Conservation (phyloP, 2,888 invertebrate species). For the Leucania comma region DNA sequence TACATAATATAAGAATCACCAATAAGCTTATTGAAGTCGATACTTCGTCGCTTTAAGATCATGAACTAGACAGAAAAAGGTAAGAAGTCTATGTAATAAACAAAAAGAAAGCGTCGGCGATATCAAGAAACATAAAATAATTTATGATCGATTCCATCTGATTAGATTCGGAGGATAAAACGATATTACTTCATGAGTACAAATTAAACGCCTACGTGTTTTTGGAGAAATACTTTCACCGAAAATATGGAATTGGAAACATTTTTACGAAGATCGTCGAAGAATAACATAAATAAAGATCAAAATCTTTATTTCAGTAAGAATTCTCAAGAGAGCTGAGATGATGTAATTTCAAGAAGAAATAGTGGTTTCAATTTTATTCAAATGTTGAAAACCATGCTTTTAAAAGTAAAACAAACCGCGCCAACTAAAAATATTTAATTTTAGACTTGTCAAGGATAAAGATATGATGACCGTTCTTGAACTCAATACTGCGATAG, state of each 20-base stretch:
- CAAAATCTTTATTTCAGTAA: conserved; percentile 3
- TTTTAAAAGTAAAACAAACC: conserved; percentile 10
- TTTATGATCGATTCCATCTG: conserved; percentile 57
- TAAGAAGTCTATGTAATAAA: conserved; percentile 54
- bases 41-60: conserved; percentile 25
- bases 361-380: not conserved
- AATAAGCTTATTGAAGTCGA: conserved; percentile 8
- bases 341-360: conserved; percentile 21
- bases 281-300: conserved; percentile 5
- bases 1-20: conserved; percentile 8
- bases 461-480: conserved; percentile 28
- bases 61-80: conserved; percentile 27
- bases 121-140: conserved; percentile 55
- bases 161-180: conserved; percentile 62
- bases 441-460: conserved; percentile 46
- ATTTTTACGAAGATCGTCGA: conserved; percentile 8
- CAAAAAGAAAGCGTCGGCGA: conserved; percentile 31
- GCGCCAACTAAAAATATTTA: conserved; percentile 7
- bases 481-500: conserved; percentile 36
- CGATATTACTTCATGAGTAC: conserved; percentile 46
- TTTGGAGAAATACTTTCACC: conserved; percentile 62
- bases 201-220: conserved; percentile 65
- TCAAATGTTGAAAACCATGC: conserved; percentile 3
- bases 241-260: conserved; percentile 29
- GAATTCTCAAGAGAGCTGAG: not conserved